phyloP scores from a whole-genome alignment of 2,113 vertebrate genomes.

The Haliaeetus leucogaster region DNA sequence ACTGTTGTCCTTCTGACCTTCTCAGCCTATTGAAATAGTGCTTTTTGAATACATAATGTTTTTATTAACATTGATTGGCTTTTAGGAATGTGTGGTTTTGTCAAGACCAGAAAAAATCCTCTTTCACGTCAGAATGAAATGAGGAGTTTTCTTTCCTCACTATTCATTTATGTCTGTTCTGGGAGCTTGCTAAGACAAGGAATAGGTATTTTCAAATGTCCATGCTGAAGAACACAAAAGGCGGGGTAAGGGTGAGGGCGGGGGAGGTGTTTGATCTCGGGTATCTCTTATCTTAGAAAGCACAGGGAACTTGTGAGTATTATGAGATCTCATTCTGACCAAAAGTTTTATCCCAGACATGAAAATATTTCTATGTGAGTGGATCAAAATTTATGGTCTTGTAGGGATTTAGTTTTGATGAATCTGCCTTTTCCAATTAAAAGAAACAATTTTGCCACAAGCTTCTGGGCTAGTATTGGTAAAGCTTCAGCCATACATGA shows the following conservation, averaged over 20 bases:
- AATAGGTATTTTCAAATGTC: background rate
- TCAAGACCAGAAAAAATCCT: background rate
- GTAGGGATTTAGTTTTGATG: background rate
- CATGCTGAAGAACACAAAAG: background rate
- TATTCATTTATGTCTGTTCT: background rate
- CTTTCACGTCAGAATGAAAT: background rate
- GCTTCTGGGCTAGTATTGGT: background rate
- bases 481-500: rapidly evolving
- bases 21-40: background rate
- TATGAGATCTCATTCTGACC: background rate
- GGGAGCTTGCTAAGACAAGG: background rate
- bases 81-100: background rate
- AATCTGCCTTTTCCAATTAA: background rate
- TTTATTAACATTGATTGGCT: background rate
- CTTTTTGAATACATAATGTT: background rate
- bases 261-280: background rate
- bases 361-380: background rate
- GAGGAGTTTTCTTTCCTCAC: background rate
- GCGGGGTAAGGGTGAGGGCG: rapidly evolving
- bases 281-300: background rate
- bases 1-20: background rate
- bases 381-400: background rate
- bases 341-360: background rate
- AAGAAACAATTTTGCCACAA: background rate
- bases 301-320: background rate